Evolutionary conservation across 1,140 invertebrate species (phyloP).

Genomic region (Octopus bimaculoides): DNA sequence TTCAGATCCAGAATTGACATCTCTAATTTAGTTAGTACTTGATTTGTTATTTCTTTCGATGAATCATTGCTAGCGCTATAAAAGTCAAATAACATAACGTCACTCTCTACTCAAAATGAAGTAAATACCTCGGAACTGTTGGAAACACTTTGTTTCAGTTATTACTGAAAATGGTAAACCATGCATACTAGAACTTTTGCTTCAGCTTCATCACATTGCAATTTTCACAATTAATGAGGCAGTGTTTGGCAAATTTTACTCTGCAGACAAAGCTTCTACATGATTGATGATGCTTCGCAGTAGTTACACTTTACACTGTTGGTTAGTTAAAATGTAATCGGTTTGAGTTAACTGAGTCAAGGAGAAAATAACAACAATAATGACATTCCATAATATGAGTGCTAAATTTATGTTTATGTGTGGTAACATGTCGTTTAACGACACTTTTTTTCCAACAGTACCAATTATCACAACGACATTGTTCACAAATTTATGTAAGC

Average conservation of each 20-base stretch:
- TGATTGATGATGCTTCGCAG: conserved; percentile 2
- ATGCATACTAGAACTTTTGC: neutral
- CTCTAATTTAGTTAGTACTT: neutral
- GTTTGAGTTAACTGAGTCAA: neutral
- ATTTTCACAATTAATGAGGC: neutral
- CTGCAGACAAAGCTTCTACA: neutral
- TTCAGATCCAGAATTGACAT: neutral
- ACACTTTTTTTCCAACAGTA: neutral
- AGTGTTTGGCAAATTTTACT: neutral
- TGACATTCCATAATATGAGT: neutral
- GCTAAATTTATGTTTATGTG: neutral
- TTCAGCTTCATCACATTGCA: conserved; percentile 4
- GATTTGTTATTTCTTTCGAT: neutral
- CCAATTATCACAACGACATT: neutral
- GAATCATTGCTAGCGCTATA: conserved; percentile 1
- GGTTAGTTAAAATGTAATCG: too few species aligned
- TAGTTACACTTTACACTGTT: too few species aligned
- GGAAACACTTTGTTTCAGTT: neutral
- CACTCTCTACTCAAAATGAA: conserved; percentile 2
- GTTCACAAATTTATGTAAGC: neutral
- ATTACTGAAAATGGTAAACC: neutral
- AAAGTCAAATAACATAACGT: neutral
- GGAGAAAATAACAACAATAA: neutral
- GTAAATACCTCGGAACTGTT: neutral
- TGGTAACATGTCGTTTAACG: neutral